Conservation (phyloP, 2,113 vertebrate species). For the Piaya cayana region DNA sequence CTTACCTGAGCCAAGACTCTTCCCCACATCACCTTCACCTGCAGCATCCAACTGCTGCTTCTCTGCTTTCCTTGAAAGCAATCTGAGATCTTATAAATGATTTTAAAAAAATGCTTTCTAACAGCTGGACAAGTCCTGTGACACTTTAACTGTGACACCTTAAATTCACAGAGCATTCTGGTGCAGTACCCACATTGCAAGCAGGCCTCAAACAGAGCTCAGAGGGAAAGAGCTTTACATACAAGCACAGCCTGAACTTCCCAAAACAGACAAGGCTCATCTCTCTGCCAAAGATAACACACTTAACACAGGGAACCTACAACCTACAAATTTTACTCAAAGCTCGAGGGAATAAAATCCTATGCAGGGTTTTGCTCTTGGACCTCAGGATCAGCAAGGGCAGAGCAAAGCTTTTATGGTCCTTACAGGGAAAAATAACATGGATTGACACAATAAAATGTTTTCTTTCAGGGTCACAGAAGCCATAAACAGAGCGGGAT, state of each 20-base stretch:
- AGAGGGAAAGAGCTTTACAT: background rate
- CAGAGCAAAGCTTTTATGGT: background rate
- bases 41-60: background rate
- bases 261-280: background rate
- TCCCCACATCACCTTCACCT: background rate
- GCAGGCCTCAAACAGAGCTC: background rate
- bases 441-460: fast-evolving
- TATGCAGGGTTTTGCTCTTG: background rate
- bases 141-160: background rate
- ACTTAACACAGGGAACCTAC: background rate
- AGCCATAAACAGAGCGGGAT: fast-evolving
- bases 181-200: background rate
- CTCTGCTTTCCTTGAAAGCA: background rate
- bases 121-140: background rate
- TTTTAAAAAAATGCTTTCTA: background rate
- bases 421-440: fast-evolving
- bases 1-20: fast-evolving
- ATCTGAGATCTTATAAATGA: background rate
- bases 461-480: background rate
- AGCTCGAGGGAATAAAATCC: slow-evolving; percentile 8
- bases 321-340: background rate
- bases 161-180: background rate
- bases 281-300: slow-evolving; percentile 30
- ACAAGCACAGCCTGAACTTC: background rate
- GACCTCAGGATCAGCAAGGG: background rate